These are phyloP conservation scores for Tachycineta bicolor DNA, from an alignment of 2,113 vertebrate species.

Conservation along the genomic window DNA sequence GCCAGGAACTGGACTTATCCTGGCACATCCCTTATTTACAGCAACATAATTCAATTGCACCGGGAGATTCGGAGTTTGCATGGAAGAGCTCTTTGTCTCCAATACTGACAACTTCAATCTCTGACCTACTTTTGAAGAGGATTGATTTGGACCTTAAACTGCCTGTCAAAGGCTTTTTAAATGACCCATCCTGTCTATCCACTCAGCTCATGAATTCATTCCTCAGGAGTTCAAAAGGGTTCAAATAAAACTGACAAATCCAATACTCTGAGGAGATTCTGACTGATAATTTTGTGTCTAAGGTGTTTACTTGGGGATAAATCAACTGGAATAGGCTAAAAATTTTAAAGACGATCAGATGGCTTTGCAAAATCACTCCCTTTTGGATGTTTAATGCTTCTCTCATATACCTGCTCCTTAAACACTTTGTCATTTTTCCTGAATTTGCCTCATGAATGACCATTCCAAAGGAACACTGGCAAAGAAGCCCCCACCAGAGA, in stretches of 20 bases:
- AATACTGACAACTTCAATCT: background rate
- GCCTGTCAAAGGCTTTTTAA: constrained; percentile 19
- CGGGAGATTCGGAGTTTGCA: background rate
- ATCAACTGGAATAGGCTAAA: background rate
- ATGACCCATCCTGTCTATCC: background rate
- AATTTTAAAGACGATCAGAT: background rate
- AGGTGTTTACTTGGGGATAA: background rate
- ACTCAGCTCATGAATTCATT: background rate
- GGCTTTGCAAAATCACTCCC: background rate
- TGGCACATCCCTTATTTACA: background rate
- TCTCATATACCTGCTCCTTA: background rate
- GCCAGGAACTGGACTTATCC: background rate
- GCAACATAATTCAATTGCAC: background rate
- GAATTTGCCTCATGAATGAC: background rate
- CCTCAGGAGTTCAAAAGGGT: constrained; percentile 28
- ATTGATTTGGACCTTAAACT: constrained; percentile 18
- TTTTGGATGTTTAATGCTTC: background rate
- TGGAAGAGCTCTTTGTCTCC: background rate
- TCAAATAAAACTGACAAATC: constrained; percentile 46
- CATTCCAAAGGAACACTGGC: background rate
- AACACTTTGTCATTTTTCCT: background rate
- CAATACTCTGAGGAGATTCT: background rate
- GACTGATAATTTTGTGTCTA: constrained; percentile 15
- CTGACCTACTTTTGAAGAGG: constrained; percentile 11
- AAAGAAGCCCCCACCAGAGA: background rate